Percentiles rank a stretch among this genome's conserved stretches.
Conservation (phyloP, 1,140 invertebrate genomes). For the Drosophila ananassae region DNA sequence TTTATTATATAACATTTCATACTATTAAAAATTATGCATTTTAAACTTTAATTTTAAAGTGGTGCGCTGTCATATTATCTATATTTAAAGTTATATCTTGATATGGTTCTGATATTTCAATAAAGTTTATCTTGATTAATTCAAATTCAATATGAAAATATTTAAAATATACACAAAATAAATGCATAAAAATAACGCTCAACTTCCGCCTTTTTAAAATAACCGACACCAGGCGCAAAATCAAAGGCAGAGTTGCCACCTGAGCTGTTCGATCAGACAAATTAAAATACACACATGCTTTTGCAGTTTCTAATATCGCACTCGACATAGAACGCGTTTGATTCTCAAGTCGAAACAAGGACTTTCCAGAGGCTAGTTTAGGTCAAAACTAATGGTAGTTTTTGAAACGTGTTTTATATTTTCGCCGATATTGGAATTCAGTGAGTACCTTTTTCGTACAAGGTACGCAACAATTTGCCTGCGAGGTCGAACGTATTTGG, state of each 20-base stretch:
- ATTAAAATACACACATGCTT: constrained; percentile 64
- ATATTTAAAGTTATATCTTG: no score
- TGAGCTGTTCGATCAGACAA: constrained; percentile 60
- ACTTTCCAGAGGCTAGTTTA: constrained; percentile 4
- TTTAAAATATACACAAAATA: not conserved
- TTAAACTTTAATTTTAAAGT: no score
- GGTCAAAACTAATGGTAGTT: not conserved
- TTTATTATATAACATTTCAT: no score
- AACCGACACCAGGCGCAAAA: constrained; percentile 46
- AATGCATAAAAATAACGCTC: not conserved
- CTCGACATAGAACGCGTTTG: constrained; percentile 18
- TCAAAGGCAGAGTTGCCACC: constrained; percentile 65
- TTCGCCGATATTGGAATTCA: not conserved
- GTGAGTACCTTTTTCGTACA: constrained; percentile 9
- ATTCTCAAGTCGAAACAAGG: constrained; percentile 2
- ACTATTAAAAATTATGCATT: no score
- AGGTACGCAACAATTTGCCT: constrained; percentile 27
- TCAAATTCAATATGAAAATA: not conserved
- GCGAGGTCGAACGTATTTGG: constrained; percentile 46
- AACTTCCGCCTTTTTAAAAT: constrained; percentile 53
- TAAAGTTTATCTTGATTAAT: not conserved
- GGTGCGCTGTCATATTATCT: no score
- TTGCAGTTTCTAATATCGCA: constrained; percentile 56
- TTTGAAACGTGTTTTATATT: constrained; percentile 11
- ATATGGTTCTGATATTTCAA: no score